These are phyloP conservation scores for Chiridota heheva DNA, from an alignment of 35 echinoderm and acorn worm genomes.

Conservation along the genomic window DNA sequence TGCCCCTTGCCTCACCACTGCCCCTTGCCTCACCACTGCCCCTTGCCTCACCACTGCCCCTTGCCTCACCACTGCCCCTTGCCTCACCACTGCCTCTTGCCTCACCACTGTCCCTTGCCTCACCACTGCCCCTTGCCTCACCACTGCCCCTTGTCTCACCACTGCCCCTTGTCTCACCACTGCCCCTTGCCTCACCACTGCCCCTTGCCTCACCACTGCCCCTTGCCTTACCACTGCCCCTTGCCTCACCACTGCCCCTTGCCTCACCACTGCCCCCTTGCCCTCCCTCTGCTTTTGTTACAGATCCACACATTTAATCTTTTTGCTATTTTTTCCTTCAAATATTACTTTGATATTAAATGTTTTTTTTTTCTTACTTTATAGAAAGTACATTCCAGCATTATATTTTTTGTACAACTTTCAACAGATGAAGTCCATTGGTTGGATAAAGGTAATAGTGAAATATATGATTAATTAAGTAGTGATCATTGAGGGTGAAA, in stretches of 20 bases:
- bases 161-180: too few relatives aligned
- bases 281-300: not conserved
- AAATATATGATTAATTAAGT: not conserved
- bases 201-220: not conserved
- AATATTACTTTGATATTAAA: not conserved
- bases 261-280: too few relatives aligned
- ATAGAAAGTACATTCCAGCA: slow-evolving; percentile 82
- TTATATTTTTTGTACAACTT: slow-evolving; percentile 90
- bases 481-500: not conserved
- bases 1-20: too few relatives aligned
- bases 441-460: slow-evolving; percentile 81
- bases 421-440: slow-evolving; percentile 74
- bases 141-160: too few relatives aligned
- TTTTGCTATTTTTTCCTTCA: not conserved
- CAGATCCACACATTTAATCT: not conserved
- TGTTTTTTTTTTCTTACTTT: slow-evolving; percentile 25
- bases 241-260: too few relatives aligned
- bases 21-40: too few relatives aligned
- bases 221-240: not conserved
- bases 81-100: too few relatives aligned
- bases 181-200: too few relatives aligned
- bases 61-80: too few relatives aligned
- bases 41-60: too few relatives aligned
- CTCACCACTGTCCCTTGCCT: too few relatives aligned
- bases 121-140: too few relatives aligned